These are phyloP conservation scores for Cheilosia soror DNA, from an alignment of 2,888 invertebrate genomes.

Conservation along the genomic window DNA sequence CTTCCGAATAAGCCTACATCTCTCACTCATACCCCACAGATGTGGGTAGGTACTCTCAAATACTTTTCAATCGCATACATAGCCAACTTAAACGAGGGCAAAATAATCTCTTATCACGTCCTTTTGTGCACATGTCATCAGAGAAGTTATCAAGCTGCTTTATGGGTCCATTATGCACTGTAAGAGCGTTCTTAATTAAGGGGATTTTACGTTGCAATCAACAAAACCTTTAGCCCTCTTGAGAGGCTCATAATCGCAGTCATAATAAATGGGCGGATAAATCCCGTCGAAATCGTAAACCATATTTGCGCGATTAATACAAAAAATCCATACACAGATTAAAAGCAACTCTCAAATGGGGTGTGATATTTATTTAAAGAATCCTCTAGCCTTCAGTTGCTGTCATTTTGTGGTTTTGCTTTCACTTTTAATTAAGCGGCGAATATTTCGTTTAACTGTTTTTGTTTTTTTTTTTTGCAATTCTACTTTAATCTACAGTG, in stretches of 20 bases:
- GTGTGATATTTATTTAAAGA: constrained; percentile 8
- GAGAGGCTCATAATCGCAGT: constrained; percentile 46
- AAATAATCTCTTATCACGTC: constrained; percentile 33
- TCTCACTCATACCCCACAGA: not conserved
- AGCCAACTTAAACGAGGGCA: constrained; percentile 15
- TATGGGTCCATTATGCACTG: constrained; percentile 61
- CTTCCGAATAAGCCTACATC: too few relatives aligned
- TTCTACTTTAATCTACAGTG: not conserved
- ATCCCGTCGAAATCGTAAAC: not conserved
- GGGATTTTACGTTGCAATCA: constrained; percentile 71
- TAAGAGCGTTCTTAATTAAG: constrained; percentile 66
- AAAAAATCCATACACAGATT: constrained; percentile 39
- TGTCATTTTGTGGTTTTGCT: not conserved
- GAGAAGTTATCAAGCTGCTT: constrained; percentile 55
- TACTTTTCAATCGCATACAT: constrained; percentile 11
- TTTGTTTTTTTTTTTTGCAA: not conserved
- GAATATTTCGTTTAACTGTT: not conserved
- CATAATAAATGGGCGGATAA: constrained; percentile 41
- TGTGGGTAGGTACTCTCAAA: not conserved
- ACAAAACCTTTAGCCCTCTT: constrained; percentile 57
- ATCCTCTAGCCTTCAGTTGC: not conserved
- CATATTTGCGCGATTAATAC: too few relatives aligned
- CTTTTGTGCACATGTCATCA: constrained; percentile 47
- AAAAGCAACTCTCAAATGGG: constrained; percentile 36
- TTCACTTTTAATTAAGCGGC: constrained; percentile 47